phyloP scores from a whole-genome alignment of 1,140 invertebrate genomes.

The Polypedilum vanderplanki region DNA sequence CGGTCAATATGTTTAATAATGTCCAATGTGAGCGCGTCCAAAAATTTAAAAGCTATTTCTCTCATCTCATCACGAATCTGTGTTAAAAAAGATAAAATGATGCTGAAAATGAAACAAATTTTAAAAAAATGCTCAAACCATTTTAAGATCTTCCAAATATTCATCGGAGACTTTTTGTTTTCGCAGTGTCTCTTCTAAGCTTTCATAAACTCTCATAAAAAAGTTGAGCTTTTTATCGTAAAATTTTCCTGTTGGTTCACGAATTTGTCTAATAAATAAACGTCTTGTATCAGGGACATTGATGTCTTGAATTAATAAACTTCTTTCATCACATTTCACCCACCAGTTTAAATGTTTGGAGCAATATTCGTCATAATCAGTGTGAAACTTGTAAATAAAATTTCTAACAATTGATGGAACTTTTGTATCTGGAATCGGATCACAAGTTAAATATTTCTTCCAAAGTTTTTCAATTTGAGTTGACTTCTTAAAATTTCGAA shows the following conservation, averaged over 20 bases:
- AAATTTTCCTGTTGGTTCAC: slow-evolving; percentile 4
- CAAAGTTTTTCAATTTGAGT: background rate
- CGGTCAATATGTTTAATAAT: background rate
- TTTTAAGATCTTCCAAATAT: background rate
- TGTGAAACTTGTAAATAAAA: background rate
- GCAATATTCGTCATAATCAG: background rate
- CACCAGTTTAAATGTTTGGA: background rate
- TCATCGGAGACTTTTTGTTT: background rate
- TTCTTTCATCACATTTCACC: background rate
- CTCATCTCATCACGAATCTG: background rate
- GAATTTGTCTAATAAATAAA: background rate
- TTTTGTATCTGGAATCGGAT: background rate
- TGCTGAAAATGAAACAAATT: background rate
- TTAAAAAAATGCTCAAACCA: background rate
- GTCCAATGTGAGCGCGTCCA: background rate
- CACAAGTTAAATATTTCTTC: background rate
- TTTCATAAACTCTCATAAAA: background rate
- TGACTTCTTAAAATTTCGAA: background rate
- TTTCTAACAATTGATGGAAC: background rate
- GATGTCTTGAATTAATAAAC: background rate
- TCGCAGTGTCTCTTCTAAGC: background rate
- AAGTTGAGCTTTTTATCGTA: background rate
- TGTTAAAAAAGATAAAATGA: background rate
- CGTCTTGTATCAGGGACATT: background rate
- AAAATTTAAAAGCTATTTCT: background rate